These are phyloP conservation scores for Urocyon cinereoargenteus DNA, from an alignment of 2,797 vertebrate genomes.

Conservation along the genomic window DNA sequence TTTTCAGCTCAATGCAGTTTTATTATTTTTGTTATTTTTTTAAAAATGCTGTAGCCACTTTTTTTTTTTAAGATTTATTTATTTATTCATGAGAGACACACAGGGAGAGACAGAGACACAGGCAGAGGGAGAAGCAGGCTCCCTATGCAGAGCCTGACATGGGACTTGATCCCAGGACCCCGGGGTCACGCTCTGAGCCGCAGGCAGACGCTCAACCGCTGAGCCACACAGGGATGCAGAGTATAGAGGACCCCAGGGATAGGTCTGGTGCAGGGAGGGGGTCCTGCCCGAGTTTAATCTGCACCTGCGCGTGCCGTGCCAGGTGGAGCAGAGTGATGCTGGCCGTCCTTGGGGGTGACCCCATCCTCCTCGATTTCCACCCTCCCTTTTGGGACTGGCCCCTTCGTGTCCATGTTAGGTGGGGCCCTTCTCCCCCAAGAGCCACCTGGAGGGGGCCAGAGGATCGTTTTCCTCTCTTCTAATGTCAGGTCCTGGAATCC, in stretches of 20 bases:
- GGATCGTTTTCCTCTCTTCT: background rate
- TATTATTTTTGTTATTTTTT: too few species aligned
- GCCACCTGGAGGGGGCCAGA: background rate
- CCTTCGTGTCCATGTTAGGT: rapidly evolving
- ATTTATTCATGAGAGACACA: too few species aligned
- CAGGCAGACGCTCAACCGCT: too few species aligned
- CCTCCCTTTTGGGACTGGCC: rapidly evolving
- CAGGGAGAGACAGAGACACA: too few species aligned
- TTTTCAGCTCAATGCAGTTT: background rate
- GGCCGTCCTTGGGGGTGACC: background rate
- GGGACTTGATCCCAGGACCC: too few species aligned
- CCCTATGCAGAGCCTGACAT: too few species aligned
- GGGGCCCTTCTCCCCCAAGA: background rate
- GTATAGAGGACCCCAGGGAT: background rate
- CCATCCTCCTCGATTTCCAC: background rate
- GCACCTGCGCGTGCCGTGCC: background rate
- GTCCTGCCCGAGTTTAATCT: background rate
- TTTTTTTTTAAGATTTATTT: too few species aligned
- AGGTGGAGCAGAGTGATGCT: background rate
- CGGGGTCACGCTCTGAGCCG: too few species aligned
- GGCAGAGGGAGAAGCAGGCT: too few species aligned
- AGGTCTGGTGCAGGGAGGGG: background rate
- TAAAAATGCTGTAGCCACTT: too few species aligned
- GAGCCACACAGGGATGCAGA: too few species aligned
- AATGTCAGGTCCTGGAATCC: rapidly evolving